Evolutionary conservation across 2,113 vertebrate genomes (phyloP), one percentile per base, ranked within the genome.

Genomic region (Chiloscyllium plagiosum): DNA sequence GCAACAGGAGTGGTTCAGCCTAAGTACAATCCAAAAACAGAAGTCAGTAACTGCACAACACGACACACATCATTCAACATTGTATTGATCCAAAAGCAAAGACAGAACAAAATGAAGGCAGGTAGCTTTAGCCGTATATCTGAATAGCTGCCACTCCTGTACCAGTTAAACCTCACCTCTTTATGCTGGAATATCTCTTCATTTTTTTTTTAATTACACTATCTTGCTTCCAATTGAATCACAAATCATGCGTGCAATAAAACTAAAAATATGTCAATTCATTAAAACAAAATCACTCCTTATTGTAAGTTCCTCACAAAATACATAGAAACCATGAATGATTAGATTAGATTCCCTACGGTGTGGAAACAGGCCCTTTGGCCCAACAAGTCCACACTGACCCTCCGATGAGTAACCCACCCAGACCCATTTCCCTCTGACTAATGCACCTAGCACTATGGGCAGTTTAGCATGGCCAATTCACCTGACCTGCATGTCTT

Each of bases 21-120:
- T 72, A 95, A 72, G 68, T 95, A 95, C 94, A 95, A 95, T 70
- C 94, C 69, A 95, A 95, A 95, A 68, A 70, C 68, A 72, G 72
- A 72, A 95, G 94, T 95, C 94, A 95, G 72, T 95, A 95, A 95
- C 69, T 52, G 68, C 94, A 95, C 68, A 72, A 95, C 68, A 95
- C 94, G 24, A 95, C 94, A 95, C 72, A 42, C 94, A 95, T 95
- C 68, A 95, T 95, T 95, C 72, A 68, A 95, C 94, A 95, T 52
- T 52, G 4, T 95, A 95, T 95, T 72, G 94, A 95, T 72, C 94
- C 42, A 29, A 76, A 24, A 52, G 37, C 94, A 95, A 70, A 95
- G 33, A 95, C 72, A 52, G 94, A 95, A 72, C 69, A 50, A 95
- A 95, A 24, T 72, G 69, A 66, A 70, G 69, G 52, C 42, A 52